Percentiles rank a stretch among this genome's conserved stretches.
Evolutionary conservation across 2,113 vertebrate species (phyloP).

Genomic region (Sylvilagus bachmani): DNA sequence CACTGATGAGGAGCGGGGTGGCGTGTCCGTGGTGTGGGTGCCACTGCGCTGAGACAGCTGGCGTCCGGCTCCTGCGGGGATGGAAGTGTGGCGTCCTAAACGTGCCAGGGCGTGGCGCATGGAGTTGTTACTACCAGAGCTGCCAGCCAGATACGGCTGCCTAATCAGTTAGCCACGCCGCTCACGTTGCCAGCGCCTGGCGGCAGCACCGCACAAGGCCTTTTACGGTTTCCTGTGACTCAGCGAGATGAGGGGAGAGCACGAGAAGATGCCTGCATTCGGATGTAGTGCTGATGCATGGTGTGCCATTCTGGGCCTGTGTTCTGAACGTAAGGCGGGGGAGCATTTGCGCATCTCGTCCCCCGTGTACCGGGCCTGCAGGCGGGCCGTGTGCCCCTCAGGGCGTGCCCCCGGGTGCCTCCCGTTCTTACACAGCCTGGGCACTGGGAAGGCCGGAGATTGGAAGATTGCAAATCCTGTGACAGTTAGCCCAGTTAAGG

Average conservation of each 20-base stretch:
- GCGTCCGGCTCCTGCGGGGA: neutral
- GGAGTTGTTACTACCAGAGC: no score
- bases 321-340: neutral
- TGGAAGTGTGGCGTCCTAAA: neutral
- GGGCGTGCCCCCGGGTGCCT: neutral
- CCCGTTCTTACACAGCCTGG: rapidly evolving
- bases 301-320: neutral
- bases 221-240: rapidly evolving
- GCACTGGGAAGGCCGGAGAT: neutral
- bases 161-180: no score
- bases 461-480: neutral
- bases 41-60: neutral
- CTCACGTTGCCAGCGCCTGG: neutral
- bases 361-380: no score
- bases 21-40: neutral
- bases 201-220: neutral
- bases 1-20: neutral
- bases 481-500: neutral
- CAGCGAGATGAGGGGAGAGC: neutral
- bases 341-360: no score
- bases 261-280: neutral
- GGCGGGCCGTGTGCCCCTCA: no score
- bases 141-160: no score
- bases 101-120: rapidly evolving
- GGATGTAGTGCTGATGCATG: no score